Conservation (phyloP, 2,888 invertebrate species). For the Hyalella azteca region DNA sequence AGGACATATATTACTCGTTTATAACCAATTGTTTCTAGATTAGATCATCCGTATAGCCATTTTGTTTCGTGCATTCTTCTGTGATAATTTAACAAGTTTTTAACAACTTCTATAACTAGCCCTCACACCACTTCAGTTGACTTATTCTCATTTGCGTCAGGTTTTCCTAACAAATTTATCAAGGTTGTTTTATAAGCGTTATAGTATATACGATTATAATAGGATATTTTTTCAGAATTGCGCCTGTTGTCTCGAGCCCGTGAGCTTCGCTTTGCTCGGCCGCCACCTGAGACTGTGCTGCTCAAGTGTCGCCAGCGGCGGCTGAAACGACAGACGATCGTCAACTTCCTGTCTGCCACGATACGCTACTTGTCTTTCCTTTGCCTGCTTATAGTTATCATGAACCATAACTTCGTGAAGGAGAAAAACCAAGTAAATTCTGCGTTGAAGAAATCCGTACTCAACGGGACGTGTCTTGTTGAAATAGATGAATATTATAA, state of each 20-base stretch:
- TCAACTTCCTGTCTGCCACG: constrained; percentile 28
- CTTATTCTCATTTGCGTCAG: background rate
- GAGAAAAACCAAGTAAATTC: constrained; percentile 39
- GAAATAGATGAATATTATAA: constrained; percentile 35
- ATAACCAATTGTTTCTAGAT: too few species aligned
- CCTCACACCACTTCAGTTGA: too few species aligned
- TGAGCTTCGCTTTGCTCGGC: constrained; percentile 45
- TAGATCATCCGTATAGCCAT: too few species aligned
- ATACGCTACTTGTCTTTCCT: constrained; percentile 42
- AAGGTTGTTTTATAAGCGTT: background rate
- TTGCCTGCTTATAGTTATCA: constrained; percentile 42
- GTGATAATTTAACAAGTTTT: too few species aligned
- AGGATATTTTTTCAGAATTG: constrained; percentile 33
- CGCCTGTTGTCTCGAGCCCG: constrained; percentile 42
- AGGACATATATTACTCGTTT: too few species aligned
- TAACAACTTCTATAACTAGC: too few species aligned
- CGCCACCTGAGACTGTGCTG: constrained; percentile 48
- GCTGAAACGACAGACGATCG: constrained; percentile 35
- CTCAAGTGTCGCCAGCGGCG: constrained; percentile 48
- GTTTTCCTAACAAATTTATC: background rate
- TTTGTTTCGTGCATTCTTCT: too few species aligned
- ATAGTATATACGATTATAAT: too few species aligned
- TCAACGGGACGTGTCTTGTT: constrained; percentile 47
- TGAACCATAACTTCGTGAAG: constrained; percentile 34
- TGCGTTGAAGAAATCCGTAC: constrained; percentile 15